phyloP scores from a whole-genome alignment of 2,888 invertebrate genomes.

The Nymphalis urticae region DNA sequence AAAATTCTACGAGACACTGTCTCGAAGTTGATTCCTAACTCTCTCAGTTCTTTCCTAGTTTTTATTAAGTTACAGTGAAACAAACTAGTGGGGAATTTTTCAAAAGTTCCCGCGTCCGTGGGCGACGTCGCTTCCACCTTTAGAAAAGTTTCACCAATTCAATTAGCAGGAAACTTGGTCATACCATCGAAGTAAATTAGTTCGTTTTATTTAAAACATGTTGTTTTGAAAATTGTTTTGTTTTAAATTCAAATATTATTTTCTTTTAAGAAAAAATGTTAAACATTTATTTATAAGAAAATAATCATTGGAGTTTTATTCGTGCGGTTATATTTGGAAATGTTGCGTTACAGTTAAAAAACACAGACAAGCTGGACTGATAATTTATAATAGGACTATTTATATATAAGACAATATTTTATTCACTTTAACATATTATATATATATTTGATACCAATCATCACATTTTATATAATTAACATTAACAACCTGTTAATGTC shows the following conservation, averaged over 20 bases:
- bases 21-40: constrained; percentile 67
- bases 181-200: constrained; percentile 37
- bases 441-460: no score
- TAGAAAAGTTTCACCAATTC: constrained; percentile 65
- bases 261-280: background rate
- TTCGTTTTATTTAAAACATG: constrained; percentile 41
- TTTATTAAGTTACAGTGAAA: constrained; percentile 67
- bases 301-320: no score
- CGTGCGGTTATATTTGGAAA: no score
- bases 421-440: no score
- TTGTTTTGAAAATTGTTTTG: constrained; percentile 19
- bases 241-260: constrained; percentile 6
- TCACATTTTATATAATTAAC: no score
- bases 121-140: constrained; percentile 57
- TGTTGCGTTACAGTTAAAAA: no score
- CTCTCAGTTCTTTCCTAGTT: constrained; percentile 40
- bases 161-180: constrained; percentile 57
- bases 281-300: no score
- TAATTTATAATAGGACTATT: no score
- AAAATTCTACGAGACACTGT: constrained; percentile 39
- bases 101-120: constrained; percentile 56
- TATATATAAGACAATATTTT: no score
- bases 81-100: constrained; percentile 73
- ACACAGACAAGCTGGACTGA: no score
- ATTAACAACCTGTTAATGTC: no score